Percentiles rank a stretch among this genome's conserved stretches.
phyloP scores from a whole-genome alignment of 2,888 invertebrate species.

The Machimus atricapillus region DNA sequence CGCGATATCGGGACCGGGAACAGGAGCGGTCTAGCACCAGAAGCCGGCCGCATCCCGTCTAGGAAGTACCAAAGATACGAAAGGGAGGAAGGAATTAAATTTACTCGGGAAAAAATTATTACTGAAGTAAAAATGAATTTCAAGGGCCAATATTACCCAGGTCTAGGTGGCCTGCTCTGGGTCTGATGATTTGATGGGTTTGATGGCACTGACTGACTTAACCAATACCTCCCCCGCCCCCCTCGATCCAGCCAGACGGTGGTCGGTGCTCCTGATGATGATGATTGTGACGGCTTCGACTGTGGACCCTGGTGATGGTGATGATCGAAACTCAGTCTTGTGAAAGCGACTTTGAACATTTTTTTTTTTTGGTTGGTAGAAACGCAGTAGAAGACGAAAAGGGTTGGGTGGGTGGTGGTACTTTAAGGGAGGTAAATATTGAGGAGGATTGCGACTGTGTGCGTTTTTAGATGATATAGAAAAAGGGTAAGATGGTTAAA shows the following conservation, averaged over 20 bases:
- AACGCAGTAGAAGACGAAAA: background rate
- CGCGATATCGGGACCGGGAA: background rate
- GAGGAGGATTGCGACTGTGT: background rate
- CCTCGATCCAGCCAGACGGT: background rate
- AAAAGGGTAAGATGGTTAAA: conserved; percentile 19
- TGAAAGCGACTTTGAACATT: conserved; percentile 17
- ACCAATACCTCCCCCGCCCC: background rate
- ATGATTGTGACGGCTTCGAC: background rate
- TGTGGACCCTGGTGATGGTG: background rate
- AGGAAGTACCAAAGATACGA: background rate
- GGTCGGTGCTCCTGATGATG: background rate
- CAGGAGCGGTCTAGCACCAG: background rate
- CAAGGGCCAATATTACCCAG: conserved; percentile 11
- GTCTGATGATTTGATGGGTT: background rate
- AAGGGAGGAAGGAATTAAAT: conserved; percentile 26
- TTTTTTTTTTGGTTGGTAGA: background rate
- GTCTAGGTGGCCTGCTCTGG: background rate
- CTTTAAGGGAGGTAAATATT: background rate
- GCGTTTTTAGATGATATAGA: background rate
- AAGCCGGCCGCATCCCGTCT: background rate
- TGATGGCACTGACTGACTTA: background rate
- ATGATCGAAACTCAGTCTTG: background rate
- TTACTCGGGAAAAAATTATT: conserved; percentile 23
- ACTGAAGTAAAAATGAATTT: conserved; percentile 33
- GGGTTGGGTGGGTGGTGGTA: background rate